Base-by-base conservation (phyloP, 1,140 invertebrate species). In the Rhagoletis zephyria region DNA sequence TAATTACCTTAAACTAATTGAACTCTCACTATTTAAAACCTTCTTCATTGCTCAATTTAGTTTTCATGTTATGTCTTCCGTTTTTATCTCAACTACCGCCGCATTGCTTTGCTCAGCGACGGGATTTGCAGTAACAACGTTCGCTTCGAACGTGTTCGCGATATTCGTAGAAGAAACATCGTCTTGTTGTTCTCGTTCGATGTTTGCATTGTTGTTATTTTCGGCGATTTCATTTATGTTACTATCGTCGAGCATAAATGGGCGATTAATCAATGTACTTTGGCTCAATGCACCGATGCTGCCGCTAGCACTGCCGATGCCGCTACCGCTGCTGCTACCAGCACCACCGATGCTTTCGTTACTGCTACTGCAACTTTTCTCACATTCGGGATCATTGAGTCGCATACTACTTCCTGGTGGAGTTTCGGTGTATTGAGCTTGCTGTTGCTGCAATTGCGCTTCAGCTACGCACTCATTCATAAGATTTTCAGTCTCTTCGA, bases 191-290 rank as follows among this genome's bases (percentile, higher is more conserved):
- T 92, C 91, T 7, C 91, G 90, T 88, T 93, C 92, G 85, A 93
- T 92, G 86, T 93, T 93, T 61, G 91, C 92, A 89, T 93, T 93
- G 65, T 93, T 93, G 87, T 92, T 91, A 74, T 93, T 93, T 74
- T 93, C 92, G 7, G 92, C 92, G n/a, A 93, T 93, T 89, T 93
- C 92, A 89, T 93, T 93, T 45, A 93, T 91, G 65, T 93, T 92
- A 56, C 88, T 90, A 85, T 91, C 90, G 85, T 92, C 85, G 16
- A 87, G 60, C 60, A 85, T 6, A 30, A 61, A 85, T 42, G 74
- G 16, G 7, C 56, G 1, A 81, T 81, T 81, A 16, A 81, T 19
- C n/a, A 56, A 19, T 81, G 16, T 56, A n/a, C 48, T 81, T 81
- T 59, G 74, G 19, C 74, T 59, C 1, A n/a, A 9, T 51, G 48